These are phyloP conservation scores for Apomyelois bistriatella DNA, from an alignment of 2,888 invertebrate species.

Conservation along the genomic window DNA sequence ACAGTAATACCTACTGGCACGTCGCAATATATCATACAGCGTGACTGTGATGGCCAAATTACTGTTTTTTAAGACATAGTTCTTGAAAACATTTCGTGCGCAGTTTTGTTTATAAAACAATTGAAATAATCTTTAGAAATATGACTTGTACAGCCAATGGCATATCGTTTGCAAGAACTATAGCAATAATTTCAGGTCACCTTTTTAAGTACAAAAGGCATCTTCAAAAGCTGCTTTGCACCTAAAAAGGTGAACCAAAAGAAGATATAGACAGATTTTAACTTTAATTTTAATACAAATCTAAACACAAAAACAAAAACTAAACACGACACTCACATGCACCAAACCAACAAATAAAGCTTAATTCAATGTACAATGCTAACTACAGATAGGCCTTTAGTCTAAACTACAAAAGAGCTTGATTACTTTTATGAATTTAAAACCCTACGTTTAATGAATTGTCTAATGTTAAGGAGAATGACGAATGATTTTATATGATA, in stretches of 20 bases:
- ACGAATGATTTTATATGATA: conserved; percentile 36
- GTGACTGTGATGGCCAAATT: conserved; percentile 35
- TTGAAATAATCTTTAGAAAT: neutral
- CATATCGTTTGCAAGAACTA: conserved; percentile 14
- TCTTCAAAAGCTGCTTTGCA: conserved; percentile 13
- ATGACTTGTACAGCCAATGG: neutral
- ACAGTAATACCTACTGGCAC: conserved; percentile 61
- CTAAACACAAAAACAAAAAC: conserved; percentile 37
- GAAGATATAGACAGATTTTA: conserved; percentile 33
- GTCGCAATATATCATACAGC: conserved; percentile 55
- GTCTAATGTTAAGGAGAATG: conserved; percentile 49
- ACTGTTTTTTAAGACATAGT: conserved; percentile 4
- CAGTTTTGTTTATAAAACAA: neutral
- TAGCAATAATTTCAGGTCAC: conserved; percentile 42
- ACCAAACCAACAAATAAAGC: conserved; percentile 48
- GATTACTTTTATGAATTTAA: conserved; percentile 38
- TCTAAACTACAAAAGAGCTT: conserved; percentile 40
- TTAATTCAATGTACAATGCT: conserved; percentile 44
- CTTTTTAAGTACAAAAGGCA: conserved; percentile 25
- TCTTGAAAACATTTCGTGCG: neutral
- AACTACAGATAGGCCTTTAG: conserved; percentile 60
- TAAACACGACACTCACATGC: conserved; percentile 55
- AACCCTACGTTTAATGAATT: conserved; percentile 40
- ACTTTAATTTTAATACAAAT: conserved; percentile 26
- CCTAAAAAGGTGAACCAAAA: conserved; percentile 47